phyloP scores from a whole-genome alignment of 2,113 vertebrate genomes.

The Chaetura pelagica region DNA sequence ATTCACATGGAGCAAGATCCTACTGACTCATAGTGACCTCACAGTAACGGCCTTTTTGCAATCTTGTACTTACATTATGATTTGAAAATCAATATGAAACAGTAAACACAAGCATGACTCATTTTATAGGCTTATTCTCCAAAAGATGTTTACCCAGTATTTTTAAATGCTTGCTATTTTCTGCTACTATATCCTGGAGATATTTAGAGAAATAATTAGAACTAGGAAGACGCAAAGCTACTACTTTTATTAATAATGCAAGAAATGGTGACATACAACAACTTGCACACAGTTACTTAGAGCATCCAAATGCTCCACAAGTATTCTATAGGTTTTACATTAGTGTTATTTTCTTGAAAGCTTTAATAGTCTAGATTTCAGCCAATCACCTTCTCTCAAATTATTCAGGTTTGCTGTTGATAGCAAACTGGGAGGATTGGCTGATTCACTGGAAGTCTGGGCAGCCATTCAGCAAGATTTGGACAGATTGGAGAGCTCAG shows the following conservation, averaged over 20 bases:
- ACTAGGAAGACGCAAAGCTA: background rate
- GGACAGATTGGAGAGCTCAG: too few relatives aligned
- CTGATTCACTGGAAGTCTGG: too few relatives aligned
- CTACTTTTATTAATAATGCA: conserved; percentile 54
- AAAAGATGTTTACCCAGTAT: background rate
- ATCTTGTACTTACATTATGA: background rate
- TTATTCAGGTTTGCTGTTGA: background rate
- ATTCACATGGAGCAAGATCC: background rate
- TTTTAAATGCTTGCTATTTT: background rate
- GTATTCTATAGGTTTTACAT: background rate
- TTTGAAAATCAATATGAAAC: background rate
- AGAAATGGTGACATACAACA: background rate
- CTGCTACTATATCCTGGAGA: conserved; percentile 24
- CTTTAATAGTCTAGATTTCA: background rate
- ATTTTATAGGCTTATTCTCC: background rate
- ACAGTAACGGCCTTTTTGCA: background rate
- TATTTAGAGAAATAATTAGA: conserved; percentile 52
- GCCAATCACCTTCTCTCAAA: background rate
- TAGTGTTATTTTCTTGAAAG: background rate
- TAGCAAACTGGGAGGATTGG: too few relatives aligned
- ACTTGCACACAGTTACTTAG: background rate
- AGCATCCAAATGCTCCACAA: background rate
- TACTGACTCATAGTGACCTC: background rate
- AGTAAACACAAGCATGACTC: conserved; percentile 7
- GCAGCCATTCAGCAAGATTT: too few relatives aligned